These are phyloP conservation scores for Pangasius macronema DNA, from an alignment of 2,797 vertebrate species.

Conservation along the genomic window DNA sequence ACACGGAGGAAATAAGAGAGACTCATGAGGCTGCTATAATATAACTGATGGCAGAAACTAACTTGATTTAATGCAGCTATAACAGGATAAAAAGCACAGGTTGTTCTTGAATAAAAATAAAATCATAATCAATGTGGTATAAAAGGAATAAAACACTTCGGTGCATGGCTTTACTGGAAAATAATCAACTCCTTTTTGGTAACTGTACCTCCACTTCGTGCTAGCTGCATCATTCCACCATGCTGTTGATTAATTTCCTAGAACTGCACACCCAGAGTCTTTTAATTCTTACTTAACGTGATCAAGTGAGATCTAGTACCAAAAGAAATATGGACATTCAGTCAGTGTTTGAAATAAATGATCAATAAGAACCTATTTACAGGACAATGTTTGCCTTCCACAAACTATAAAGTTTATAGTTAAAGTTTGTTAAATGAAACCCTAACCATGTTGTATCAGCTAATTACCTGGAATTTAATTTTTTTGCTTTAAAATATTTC, in stretches of 20 bases:
- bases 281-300: background rate
- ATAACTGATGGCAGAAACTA: background rate
- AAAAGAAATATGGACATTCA: background rate
- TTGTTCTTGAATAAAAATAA: background rate
- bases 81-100: background rate
- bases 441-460: background rate
- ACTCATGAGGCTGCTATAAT: background rate
- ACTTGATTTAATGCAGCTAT: background rate
- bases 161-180: background rate
- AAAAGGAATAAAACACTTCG: background rate
- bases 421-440: background rate
- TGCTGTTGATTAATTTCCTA: background rate
- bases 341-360: background rate
- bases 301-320: background rate
- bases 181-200: background rate
- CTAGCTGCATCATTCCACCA: background rate
- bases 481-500: background rate
- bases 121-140: background rate
- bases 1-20: background rate
- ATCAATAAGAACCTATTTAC: background rate
- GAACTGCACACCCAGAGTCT: background rate
- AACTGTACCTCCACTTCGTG: no score
- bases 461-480: background rate
- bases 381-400: no score
- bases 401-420: background rate